Conservation (phyloP, 2,113 vertebrate genomes). For the Carassius auratus region DNA sequence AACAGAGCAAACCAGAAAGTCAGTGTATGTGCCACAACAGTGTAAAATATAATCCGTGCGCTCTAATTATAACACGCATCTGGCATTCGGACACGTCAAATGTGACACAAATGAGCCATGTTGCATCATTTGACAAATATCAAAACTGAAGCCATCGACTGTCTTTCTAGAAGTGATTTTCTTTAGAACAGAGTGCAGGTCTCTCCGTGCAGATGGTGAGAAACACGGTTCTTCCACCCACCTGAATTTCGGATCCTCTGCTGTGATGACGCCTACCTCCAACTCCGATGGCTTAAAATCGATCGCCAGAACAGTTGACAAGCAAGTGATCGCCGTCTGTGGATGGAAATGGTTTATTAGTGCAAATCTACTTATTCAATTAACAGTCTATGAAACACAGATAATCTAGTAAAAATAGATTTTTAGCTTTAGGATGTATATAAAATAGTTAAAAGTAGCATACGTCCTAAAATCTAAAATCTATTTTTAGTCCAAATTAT, state of each 20-base stretch:
- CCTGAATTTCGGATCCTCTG: conserved; percentile 89
- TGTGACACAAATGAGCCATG: neutral
- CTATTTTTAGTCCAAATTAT: too few relatives aligned
- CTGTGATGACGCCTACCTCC: conserved; percentile 85
- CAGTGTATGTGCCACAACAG: neutral
- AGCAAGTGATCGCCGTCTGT: conserved; percentile 86
- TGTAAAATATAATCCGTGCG: neutral
- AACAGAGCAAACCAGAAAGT: conserved; percentile 40
- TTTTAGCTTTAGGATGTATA: neutral
- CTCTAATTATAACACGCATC: neutral
- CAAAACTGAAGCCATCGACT: neutral
- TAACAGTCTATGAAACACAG: neutral
- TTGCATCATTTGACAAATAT: conserved; percentile 7
- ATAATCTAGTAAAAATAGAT: neutral
- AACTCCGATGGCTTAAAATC: conserved; percentile 90
- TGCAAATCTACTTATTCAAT: neutral
- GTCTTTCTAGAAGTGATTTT: neutral
- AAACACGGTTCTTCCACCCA: conserved; percentile 53
- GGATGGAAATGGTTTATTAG: neutral
- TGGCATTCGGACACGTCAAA: neutral
- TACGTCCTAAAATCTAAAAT: neutral
- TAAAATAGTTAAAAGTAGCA: neutral
- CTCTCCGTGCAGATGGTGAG: neutral
- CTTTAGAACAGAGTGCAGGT: neutral
- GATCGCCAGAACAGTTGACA: conserved; percentile 87